These are phyloP conservation scores for Anthopleura sola DNA, from an alignment of 64 coral and sea anemone genomes.

Conservation along the genomic window DNA sequence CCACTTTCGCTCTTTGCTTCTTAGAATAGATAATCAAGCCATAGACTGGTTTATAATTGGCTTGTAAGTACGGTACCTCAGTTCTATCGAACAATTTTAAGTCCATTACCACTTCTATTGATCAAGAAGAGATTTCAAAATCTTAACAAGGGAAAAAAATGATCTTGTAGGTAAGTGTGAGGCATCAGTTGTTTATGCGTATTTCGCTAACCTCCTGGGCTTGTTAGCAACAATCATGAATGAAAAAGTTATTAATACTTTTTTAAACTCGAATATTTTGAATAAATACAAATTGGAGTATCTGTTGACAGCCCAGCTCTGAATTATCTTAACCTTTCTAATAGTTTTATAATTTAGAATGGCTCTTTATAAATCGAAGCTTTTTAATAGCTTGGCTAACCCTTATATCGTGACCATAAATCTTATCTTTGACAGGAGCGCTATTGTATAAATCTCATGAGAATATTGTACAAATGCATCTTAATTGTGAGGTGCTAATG, in stretches of 20 bases:
- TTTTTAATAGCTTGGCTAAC: background rate
- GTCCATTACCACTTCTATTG: background rate
- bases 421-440: background rate
- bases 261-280: background rate
- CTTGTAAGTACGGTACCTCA: background rate
- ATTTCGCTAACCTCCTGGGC: background rate
- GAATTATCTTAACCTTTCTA: background rate
- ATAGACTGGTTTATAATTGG: background rate
- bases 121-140: background rate
- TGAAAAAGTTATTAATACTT: background rate
- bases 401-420: conserved; percentile 10
- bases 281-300: background rate
- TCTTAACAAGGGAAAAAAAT: background rate
- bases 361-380: background rate
- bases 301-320: background rate
- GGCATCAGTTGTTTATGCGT: background rate
- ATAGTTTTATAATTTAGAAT: background rate
- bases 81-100: background rate
- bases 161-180: background rate
- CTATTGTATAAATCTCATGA: background rate
- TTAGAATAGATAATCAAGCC: background rate
- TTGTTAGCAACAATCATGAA: background rate
- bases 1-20: background rate
- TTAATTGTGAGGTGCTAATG: background rate
- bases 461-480: background rate